Base-by-base conservation (phyloP, 1,140 invertebrate species). In the Pentalonia nigronervosa region DNA sequence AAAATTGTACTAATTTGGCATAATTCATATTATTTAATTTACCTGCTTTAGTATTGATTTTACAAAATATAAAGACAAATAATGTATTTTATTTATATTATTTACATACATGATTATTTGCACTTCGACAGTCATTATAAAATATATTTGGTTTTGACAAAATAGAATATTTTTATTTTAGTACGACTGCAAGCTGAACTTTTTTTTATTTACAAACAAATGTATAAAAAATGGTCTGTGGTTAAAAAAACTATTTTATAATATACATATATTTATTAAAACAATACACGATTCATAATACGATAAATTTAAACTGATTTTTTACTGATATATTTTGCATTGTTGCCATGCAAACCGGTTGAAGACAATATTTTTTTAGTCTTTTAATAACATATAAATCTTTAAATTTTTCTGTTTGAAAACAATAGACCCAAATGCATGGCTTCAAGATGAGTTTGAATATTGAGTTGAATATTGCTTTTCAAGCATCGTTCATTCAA, bases 261-360 rank as follows among this genome's bases (percentile, higher is more conserved):
- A 67, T 45, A n/a, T 45, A n/a, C 56, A 67, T 67, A 45, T 90
- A 90, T 90, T 90, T 90, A 90, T 67, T 56, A 90, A 90, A 90
- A 90, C 89, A 90, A 90, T 90, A 90, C 56, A 67, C 56, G 89
- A 67, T 90, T 34, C 50, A 89, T 89, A 56, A 89, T 56, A 25
- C 47, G 87, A 90, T 90, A 67, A 90, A 67, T 60, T 90, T 90
- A 25, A 90, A 90, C 48, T 9, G 36, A 90, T 90, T 67, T 90
- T 90, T 90, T 67, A 41, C 34, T 25, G 14, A 36, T 56, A 90
- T 14, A 48, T 90, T 90, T 90, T 9, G 41, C 89, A 90, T 90
- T 90, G 89, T 89, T 36, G 87, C 30, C 67, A 60, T 90, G 41
- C 11, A 90, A 90, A 90, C 89, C 89, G 89, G 89, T 90, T 67